Conservation (phyloP, 2,797 vertebrate genomes). For the Gambusia yucatana region DNA sequence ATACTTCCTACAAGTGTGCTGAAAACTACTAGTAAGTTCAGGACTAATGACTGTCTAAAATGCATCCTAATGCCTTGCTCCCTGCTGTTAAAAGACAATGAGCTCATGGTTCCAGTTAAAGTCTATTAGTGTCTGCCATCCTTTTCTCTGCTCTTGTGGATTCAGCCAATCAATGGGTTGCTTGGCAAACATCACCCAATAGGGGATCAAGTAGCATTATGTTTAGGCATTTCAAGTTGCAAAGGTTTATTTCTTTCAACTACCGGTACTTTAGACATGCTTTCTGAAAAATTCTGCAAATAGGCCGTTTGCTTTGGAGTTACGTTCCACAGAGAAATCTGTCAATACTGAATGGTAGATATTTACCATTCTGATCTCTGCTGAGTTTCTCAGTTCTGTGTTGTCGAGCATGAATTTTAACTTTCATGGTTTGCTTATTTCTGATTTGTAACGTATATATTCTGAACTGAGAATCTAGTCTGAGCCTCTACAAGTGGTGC, state of each 20-base stretch:
- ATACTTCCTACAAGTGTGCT: neutral
- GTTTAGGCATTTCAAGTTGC: too few relatives aligned
- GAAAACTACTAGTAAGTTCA: neutral
- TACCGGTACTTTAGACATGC: too few relatives aligned
- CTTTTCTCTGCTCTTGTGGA: too few relatives aligned
- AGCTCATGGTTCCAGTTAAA: constrained; percentile 39
- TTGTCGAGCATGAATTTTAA: neutral
- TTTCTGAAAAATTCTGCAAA: too few relatives aligned
- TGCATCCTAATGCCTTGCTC: constrained; percentile 22
- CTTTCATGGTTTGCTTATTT: neutral
- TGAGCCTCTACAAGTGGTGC: neutral
- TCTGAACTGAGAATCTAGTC: neutral
- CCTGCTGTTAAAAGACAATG: constrained; percentile 34
- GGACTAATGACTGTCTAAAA: constrained; percentile 34
- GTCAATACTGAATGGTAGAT: too few relatives aligned
- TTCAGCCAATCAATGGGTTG: too few relatives aligned
- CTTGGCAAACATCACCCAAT: too few relatives aligned
- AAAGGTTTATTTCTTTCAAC: too few relatives aligned
- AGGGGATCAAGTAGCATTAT: too few relatives aligned
- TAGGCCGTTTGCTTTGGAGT: too few relatives aligned
- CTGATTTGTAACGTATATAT: neutral
- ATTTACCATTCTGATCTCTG: neutral
- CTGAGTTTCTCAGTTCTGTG: neutral
- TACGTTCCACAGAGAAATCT: too few relatives aligned
- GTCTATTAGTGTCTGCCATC: constrained; percentile 44